These are phyloP conservation scores for Eilema griseolum DNA, from an alignment of 2,888 invertebrate species.

Conservation along the genomic window DNA sequence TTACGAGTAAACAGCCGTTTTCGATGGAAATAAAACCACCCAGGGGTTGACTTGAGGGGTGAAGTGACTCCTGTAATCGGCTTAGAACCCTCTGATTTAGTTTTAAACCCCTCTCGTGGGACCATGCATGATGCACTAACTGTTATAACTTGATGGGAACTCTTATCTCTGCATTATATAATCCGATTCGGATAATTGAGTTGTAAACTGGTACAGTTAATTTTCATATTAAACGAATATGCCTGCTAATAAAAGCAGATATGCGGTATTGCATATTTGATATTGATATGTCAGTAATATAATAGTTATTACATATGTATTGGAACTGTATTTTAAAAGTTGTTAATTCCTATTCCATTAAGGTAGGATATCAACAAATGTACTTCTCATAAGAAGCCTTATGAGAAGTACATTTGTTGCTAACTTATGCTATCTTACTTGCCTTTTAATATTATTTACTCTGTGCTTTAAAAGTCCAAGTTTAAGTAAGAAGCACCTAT, in stretches of 20 bases:
- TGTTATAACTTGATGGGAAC: slow-evolving; percentile 83
- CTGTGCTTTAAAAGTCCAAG: too few relatives aligned
- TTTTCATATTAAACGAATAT: slow-evolving; percentile 53
- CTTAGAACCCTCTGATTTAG: slow-evolving; percentile 76
- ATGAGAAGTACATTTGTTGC: too few relatives aligned
- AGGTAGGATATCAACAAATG: too few relatives aligned
- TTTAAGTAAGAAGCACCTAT: too few relatives aligned
- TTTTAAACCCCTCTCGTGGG: slow-evolving; percentile 67
- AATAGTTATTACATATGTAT: not conserved
- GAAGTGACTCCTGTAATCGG: slow-evolving; percentile 84
- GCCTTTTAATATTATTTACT: too few relatives aligned
- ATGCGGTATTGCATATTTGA: not conserved
- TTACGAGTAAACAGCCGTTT: slow-evolving; percentile 85
- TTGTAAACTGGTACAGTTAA: slow-evolving; percentile 66
- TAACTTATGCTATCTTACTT: too few relatives aligned
- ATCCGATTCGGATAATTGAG: slow-evolving; percentile 84
- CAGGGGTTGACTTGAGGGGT: slow-evolving; percentile 52
- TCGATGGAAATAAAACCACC: slow-evolving; percentile 81
- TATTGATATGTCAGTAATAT: not conserved
- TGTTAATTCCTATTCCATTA: not conserved
- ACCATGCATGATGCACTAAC: slow-evolving; percentile 75
- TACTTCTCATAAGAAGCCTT: too few relatives aligned
- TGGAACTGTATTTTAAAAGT: not conserved
- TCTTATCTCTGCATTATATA: slow-evolving; percentile 84
- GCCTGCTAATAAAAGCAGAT: slow-evolving; percentile 28